phyloP scores from a whole-genome alignment of 2,113 vertebrate species.

The Glareola pratincola region DNA sequence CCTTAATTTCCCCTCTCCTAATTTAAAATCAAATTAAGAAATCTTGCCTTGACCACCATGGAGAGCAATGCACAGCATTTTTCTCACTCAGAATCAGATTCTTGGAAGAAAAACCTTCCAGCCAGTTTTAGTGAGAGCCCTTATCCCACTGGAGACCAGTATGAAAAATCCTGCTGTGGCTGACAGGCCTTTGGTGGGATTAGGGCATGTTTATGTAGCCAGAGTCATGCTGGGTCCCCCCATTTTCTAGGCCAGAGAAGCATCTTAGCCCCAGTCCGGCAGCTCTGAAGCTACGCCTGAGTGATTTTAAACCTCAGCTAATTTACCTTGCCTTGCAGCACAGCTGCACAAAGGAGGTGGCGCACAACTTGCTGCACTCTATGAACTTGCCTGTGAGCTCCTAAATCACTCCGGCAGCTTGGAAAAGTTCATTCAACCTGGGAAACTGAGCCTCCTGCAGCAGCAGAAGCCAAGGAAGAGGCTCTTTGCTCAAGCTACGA shows the following conservation, averaged over 20 bases:
- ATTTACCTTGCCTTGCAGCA: neutral
- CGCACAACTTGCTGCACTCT: neutral
- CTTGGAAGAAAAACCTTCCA: neutral
- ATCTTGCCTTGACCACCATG: neutral
- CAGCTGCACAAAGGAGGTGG: neutral
- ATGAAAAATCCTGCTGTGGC: neutral
- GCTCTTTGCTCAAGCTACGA: neutral
- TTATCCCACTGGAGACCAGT: neutral
- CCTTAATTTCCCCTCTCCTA: neutral
- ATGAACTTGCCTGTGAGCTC: neutral
- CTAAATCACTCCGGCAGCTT: constrained; percentile 13
- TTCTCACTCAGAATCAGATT: neutral
- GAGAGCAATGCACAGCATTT: neutral
- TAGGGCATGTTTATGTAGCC: neutral
- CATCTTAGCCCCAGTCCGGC: neutral
- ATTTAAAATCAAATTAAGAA: neutral
- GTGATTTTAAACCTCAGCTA: neutral
- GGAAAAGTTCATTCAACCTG: neutral
- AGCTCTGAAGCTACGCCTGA: neutral
- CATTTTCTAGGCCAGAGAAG: neutral
- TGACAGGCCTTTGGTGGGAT: neutral
- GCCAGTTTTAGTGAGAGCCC: neutral
- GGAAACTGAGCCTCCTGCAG: neutral
- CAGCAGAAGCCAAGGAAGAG: neutral
- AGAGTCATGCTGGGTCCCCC: neutral